A percentile compares a stretch with the other conserved stretches of the same genome.
Conservation (phyloP, 2,888 invertebrate species). For the Rhagium mordax region DNA sequence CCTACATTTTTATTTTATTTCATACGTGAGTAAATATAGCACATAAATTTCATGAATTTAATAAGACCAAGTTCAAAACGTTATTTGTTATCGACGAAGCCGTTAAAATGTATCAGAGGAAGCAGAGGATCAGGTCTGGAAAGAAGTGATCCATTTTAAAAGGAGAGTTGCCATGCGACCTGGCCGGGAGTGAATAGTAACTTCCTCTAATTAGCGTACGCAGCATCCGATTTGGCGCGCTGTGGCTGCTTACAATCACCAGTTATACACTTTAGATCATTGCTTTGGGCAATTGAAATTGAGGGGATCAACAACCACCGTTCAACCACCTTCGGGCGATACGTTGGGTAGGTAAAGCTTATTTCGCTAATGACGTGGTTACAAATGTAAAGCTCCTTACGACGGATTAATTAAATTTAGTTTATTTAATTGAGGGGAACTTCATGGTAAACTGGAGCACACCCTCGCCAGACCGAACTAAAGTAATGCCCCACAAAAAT, state of each 20-base stretch:
- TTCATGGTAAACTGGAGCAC: constrained; percentile 15
- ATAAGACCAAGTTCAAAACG: not conserved
- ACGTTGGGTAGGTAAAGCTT: constrained; percentile 38
- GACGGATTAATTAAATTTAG: constrained; percentile 41
- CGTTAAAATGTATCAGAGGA: constrained; percentile 29
- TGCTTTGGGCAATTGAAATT: constrained; percentile 56
- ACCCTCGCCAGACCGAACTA: constrained; percentile 1
- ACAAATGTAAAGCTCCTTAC: constrained; percentile 49
- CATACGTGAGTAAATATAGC: not conserved
- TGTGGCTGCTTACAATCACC: constrained; percentile 61
- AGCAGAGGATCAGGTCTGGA: constrained; percentile 27
- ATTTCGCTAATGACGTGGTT: constrained; percentile 56
- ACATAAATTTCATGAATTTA: not conserved
- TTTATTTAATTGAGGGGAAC: constrained; percentile 41
- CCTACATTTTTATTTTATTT: no score
- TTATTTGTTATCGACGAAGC: constrained; percentile 12
- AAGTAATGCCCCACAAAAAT: not conserved
- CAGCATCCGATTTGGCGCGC: constrained; percentile 64
- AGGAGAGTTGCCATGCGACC: constrained; percentile 61
- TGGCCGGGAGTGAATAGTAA: constrained; percentile 59
- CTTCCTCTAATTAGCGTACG: constrained; percentile 65
- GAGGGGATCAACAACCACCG: constrained; percentile 42
- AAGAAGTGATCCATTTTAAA: constrained; percentile 35
- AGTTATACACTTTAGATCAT: constrained; percentile 62
- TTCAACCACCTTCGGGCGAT: constrained; percentile 35